Conservation (phyloP, 2,113 vertebrate species). For the Propithecus coquereli region DNA sequence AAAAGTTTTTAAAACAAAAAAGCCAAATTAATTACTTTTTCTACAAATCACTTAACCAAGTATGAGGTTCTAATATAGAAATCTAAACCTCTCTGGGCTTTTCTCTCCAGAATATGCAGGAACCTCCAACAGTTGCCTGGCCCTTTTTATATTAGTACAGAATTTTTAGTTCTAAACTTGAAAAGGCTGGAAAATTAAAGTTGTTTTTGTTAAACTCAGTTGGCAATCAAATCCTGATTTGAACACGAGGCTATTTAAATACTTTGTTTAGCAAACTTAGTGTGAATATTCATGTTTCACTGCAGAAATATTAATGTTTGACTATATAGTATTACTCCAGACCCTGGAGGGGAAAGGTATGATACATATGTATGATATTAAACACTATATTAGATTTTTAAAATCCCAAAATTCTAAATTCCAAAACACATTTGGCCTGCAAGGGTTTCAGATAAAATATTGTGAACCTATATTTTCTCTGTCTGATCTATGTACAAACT, state of each 20-base stretch:
- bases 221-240: slow-evolving; percentile 10
- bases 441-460: not conserved
- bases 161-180: slow-evolving; percentile 38
- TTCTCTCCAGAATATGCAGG: slow-evolving; percentile 14
- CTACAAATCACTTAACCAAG: not conserved
- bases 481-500: slow-evolving; percentile 11
- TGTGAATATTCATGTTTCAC: slow-evolving; percentile 5
- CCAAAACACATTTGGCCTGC: not conserved
- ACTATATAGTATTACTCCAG: not conserved
- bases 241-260: not conserved
- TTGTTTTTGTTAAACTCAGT: not conserved
- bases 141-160: not conserved
- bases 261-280: not conserved
- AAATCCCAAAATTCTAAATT: slow-evolving; percentile 29
- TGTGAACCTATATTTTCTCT: not conserved
- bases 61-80: slow-evolving; percentile 13
- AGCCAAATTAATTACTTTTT: slow-evolving; percentile 13
- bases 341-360: not conserved
- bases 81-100: not conserved
- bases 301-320: slow-evolving; percentile 18
- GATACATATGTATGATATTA: not conserved
- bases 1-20: too few relatives aligned
- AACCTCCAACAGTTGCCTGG: not conserved
- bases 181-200: slow-evolving; percentile 37
- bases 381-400: not conserved